phyloP scores from a whole-genome alignment of 2,113 vertebrate species.

The Cynocephalus volans region DNA sequence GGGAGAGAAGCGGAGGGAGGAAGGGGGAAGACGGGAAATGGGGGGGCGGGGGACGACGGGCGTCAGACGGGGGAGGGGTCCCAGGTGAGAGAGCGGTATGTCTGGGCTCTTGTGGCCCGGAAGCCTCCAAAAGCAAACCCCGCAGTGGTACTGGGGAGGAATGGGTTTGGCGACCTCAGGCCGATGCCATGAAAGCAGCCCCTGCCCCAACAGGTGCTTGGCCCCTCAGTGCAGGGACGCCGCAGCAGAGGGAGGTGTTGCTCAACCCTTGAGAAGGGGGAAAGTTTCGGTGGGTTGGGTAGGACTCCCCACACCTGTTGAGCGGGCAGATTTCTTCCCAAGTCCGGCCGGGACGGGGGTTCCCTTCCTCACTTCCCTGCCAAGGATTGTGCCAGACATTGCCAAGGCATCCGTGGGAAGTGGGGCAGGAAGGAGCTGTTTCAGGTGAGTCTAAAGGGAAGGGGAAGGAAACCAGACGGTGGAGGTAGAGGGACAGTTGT shows the following conservation, averaged over 20 bases:
- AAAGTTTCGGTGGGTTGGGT: neutral
- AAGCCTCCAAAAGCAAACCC: neutral
- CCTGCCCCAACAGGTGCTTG: slow-evolving; percentile 4
- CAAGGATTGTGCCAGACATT: slow-evolving; percentile 56
- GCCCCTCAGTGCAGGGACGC: neutral
- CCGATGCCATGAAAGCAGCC: neutral
- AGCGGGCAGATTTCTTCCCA: slow-evolving; percentile 21
- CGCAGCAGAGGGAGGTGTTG: neutral
- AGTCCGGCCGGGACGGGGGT: slow-evolving; percentile 4
- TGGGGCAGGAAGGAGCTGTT: slow-evolving; percentile 60
- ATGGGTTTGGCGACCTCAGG: neutral
- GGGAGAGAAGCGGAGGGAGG: neutral
- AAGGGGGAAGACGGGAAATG: neutral
- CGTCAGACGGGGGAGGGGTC: neutral
- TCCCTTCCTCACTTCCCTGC: slow-evolving; percentile 65
- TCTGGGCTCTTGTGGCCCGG: neutral
- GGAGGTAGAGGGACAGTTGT: neutral
- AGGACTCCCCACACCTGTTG: slow-evolving; percentile 73
- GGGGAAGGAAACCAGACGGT: neutral
- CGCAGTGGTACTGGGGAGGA: neutral
- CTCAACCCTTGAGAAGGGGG: neutral
- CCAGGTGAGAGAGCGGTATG: neutral
- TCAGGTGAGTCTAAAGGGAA: slow-evolving; percentile 25
- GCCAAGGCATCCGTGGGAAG: slow-evolving; percentile 65
- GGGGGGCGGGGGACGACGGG: neutral